Base-by-base conservation (phyloP, 2,113 vertebrate genomes). In the Platysteira castanea region DNA sequence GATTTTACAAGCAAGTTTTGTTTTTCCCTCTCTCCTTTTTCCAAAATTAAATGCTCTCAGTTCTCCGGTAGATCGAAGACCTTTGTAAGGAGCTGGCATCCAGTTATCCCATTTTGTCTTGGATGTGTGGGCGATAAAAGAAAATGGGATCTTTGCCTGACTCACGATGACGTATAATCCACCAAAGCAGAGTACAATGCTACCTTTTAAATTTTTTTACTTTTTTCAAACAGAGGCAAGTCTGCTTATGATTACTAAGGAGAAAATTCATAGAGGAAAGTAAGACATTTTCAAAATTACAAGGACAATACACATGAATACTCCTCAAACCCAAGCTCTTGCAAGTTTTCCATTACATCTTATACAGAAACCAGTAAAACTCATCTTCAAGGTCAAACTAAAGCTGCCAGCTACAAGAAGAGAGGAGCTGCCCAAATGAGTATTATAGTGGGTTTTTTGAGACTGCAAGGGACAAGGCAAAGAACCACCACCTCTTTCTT, bases 111-210 rank as follows among this genome's bases (percentile, higher is more conserved):
- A 75, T 67, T 96, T 88, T 70, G 83, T 77, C 95, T 95, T 80
- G 87, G 71, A 33, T 78, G 82, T 1, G 41, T 90, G 81, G 93
- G 95, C 20, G 59, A 82, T 11, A 64, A 80, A 85, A 88, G 90
- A 94, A 96, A 93, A 94, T 44, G 75, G 78, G 70, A 93, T 79
- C 89, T 96, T 49, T 78, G 92, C 88, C 85, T 94, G 92, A 88
- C 67, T 90, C 83, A 79, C 3, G 12, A 68, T 60, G 60, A 95
- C 4, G 33, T 83, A 76, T 47, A 16, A 81, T 50, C 60, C 75
- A 85, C 80, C 83, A 81, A 30, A 87, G 37, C 31, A 59, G 11
- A 90, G 39, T 6, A 78, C 27, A 90, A 63, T 18, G 39, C 56
- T 71, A 83, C 54, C 63, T 79, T 46, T 31, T 31, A 0, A 33